Evolutionary conservation across 1,140 invertebrate genomes (phyloP), one percentile per base, ranked within the genome.

Genomic region (Apis cerana): DNA sequence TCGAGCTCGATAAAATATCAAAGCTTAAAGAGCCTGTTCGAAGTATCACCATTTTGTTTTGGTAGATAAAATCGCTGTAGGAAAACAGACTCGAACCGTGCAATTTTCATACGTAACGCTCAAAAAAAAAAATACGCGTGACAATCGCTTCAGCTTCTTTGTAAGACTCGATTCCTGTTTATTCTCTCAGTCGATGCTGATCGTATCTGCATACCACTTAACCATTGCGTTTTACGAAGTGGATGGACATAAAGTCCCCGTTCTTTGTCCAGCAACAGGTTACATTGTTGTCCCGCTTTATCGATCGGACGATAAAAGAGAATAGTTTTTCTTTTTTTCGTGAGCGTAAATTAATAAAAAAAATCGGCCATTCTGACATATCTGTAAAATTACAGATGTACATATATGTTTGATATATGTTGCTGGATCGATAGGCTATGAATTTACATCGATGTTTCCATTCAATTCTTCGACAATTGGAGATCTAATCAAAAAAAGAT

Each of bases 191-290:
- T 23, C 43, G 64, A 27, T 43, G 78, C n/a, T n/a, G 86, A 88
- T 87, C 74, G 69, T 78, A 88, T 87, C 82, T 84, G 74, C 70
- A 78, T 75, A 65, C 65, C 86, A 68, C 68, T 88, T 81, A 84
- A 87, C 85, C 82, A 87, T 88, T 87, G 72, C 82, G 82, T 84
- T 88, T 88, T 88, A 88, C 61, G 86, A 88, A 85, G 62, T 84
- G 70, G 86, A 87, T 87, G 82, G 75, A 88, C 87, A 75, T 88
- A 84, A 87, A 88, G 33, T 27, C 61, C 43, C 50, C 33, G 23
- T 13, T 52, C 33, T 54, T 58, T 21, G 50, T 59, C 21, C 78
- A 75, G 85, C 85, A 88, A 88, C 86, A 88, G 86, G 82, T 86
- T 86, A 87, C 79, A 81, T 82, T 78, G 80, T 86, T 27, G 65